phyloP scores from a whole-genome alignment of 2,113 vertebrate species.

The Corvus moneduloides region DNA sequence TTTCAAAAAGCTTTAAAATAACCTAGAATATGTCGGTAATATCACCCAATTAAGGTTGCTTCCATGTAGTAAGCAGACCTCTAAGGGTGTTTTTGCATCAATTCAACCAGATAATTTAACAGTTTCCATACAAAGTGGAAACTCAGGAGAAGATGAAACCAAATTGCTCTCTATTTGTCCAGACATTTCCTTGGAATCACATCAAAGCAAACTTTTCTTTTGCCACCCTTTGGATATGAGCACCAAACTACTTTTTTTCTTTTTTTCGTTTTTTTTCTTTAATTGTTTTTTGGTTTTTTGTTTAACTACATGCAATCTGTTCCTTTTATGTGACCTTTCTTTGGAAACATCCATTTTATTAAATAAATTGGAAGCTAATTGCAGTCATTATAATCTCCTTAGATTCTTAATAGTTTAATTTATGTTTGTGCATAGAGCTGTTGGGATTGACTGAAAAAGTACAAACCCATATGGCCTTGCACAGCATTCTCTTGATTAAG shows the following conservation, averaged over 20 bases:
- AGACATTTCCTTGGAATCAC: neutral
- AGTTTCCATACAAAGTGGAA: neutral
- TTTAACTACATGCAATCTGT: neutral
- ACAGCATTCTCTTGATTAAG: constrained; percentile 26
- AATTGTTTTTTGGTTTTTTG: neutral
- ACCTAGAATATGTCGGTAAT: neutral
- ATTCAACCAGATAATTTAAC: neutral
- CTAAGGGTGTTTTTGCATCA: neutral
- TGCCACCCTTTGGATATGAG: neutral
- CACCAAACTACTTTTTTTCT: neutral
- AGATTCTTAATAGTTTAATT: constrained; percentile 52
- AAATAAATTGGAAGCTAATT: constrained; percentile 43
- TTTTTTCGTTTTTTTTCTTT: neutral
- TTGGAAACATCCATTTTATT: neutral
- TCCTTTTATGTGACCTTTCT: neutral
- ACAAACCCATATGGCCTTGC: neutral
- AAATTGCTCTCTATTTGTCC: neutral
- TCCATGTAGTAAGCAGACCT: neutral
- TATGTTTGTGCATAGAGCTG: constrained; percentile 27
- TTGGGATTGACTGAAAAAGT: constrained; percentile 12
- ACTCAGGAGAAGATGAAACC: neutral
- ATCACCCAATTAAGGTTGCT: neutral
- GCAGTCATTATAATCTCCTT: constrained; percentile 26
- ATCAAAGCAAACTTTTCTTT: neutral
- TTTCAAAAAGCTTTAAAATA: neutral